Conservation (phyloP, 1,140 invertebrate species). For the Danaus plexippus region DNA sequence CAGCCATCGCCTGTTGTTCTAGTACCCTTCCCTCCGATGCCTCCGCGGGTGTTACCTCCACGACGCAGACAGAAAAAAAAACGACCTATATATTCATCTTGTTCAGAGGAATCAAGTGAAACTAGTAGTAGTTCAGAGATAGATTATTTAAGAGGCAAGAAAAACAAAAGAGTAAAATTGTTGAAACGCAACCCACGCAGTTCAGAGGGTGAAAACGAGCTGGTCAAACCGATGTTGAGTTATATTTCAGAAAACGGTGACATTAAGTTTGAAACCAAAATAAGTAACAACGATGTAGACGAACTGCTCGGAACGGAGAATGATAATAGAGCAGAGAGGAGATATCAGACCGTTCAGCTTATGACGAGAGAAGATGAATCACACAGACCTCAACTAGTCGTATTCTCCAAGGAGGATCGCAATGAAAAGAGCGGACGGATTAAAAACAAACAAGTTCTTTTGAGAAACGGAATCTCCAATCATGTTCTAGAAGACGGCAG, state of each 20-base stretch:
- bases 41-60: slow-evolving; percentile 5
- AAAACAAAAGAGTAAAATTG: slow-evolving; percentile 17
- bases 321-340: background rate
- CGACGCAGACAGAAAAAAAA: slow-evolving; percentile 7
- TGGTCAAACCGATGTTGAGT: slow-evolving; percentile 39
- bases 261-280: slow-evolving; percentile 33
- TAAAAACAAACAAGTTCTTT: slow-evolving; percentile 19
- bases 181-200: slow-evolving; percentile 24
- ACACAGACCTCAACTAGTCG: slow-evolving; percentile 19
- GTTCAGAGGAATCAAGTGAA: slow-evolving; percentile 19
- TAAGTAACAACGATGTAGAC: slow-evolving; percentile 36
- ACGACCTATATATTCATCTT: slow-evolving; percentile 10
- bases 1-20: slow-evolving; percentile 17
- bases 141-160: slow-evolving; percentile 12
- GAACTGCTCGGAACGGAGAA: slow-evolving; percentile 26
- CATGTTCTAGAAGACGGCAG: slow-evolving; percentile 28
- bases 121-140: slow-evolving; percentile 17
- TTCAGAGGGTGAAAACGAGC: slow-evolving; percentile 27
- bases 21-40: slow-evolving; percentile 14
- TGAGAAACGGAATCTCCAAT: slow-evolving; percentile 17
- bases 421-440: slow-evolving; percentile 1
- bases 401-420: slow-evolving; percentile 18
- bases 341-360: slow-evolving; percentile 22
- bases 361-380: slow-evolving; percentile 19
- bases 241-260: slow-evolving; percentile 40